A percentile compares a stretch with the other conserved stretches of the same genome.
These are phyloP conservation scores for Platerodrilus igneus DNA, from an alignment of 2,888 invertebrate genomes.

Conservation along the genomic window DNA sequence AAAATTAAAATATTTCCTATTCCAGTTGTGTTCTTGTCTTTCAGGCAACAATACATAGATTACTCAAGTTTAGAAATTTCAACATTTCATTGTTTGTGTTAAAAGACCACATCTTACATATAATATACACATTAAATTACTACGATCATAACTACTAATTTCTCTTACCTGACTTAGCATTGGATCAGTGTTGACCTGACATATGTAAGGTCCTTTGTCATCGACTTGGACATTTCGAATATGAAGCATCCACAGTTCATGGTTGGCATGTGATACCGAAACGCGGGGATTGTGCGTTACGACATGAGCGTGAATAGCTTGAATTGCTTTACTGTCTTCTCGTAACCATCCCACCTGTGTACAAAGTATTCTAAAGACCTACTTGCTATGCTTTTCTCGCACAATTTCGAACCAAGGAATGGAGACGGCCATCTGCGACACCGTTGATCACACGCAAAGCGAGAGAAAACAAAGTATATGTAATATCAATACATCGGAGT, in stretches of 20 bases:
- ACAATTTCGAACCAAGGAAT: conserved; percentile 14
- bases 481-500: conserved; percentile 33
- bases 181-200: conserved; percentile 91
- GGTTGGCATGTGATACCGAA: conserved; percentile 79
- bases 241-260: conserved; percentile 85
- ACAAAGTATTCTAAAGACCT: conserved; percentile 35
- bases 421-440: conserved; percentile 34
- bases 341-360: conserved; percentile 88
- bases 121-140: no score
- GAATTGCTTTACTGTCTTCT: conserved; percentile 88
- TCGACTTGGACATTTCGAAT: conserved; percentile 82
- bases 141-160: no score
- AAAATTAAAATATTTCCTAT: no score
- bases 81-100: no score
- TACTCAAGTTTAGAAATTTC: no score
- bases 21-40: no score
- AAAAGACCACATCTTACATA: no score
- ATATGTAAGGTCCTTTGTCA: conserved; percentile 89
- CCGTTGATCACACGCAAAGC: conserved; percentile 29
- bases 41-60: no score
- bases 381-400: conserved; percentile 35
- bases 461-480: conserved; percentile 34
- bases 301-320: conserved; percentile 88
- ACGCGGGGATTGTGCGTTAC: conserved; percentile 88
- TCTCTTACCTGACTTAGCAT: conserved; percentile 90